A percentile compares a stretch with the other conserved stretches of the same genome.
These are phyloP conservation scores for Tenebrosternarchus preto DNA, from an alignment of 2,113 vertebrate genomes.

Conservation along the genomic window DNA sequence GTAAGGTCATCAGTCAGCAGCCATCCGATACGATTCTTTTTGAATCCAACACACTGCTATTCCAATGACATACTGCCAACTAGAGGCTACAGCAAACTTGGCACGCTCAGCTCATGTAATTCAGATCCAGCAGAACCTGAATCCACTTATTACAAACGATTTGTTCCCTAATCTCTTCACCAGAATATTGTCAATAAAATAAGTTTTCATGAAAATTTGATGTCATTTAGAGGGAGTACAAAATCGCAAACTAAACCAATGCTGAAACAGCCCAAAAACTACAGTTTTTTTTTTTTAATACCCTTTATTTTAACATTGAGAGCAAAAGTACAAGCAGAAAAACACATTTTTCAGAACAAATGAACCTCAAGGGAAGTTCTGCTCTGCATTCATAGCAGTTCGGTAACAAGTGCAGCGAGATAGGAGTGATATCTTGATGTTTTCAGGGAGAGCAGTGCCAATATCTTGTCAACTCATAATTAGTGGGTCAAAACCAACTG, in stretches of 20 bases:
- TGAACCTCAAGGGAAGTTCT: background rate
- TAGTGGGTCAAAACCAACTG: background rate
- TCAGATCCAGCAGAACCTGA: background rate
- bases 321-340: background rate
- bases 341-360: background rate
- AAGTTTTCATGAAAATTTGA: background rate
- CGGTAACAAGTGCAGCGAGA: background rate
- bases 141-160: no score
- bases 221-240: background rate
- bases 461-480: background rate
- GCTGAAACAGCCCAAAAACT: background rate
- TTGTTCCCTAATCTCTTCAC: background rate
- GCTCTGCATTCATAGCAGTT: background rate
- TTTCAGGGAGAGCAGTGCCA: background rate
- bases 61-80: slow-evolving; percentile 17
- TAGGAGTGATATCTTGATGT: background rate
- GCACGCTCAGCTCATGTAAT: background rate
- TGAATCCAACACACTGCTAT: background rate
- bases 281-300: background rate
- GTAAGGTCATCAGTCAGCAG: background rate
- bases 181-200: background rate
- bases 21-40: background rate
- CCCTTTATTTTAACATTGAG: background rate
- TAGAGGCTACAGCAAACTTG: background rate
- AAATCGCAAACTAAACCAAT: background rate